Evolutionary conservation across 2,113 vertebrate genomes (phyloP).

Genomic region (Cacatua alba): DNA sequence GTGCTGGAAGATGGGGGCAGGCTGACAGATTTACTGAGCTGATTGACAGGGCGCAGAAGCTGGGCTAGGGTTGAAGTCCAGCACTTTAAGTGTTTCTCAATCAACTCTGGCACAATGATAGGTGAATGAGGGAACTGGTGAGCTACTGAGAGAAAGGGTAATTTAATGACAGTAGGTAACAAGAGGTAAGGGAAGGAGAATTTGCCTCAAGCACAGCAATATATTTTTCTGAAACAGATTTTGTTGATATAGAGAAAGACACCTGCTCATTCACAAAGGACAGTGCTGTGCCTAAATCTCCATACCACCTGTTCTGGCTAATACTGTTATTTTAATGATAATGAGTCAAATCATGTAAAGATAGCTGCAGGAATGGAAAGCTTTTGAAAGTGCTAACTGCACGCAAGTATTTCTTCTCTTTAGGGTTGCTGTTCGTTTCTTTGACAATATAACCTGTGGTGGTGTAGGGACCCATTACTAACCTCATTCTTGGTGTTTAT

Average conservation of each 20-base stretch:
- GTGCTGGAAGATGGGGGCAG: background rate
- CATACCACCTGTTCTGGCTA: background rate
- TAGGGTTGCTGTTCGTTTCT: background rate
- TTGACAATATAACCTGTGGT: background rate
- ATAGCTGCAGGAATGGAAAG: background rate
- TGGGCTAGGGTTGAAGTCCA: background rate
- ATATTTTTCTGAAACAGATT: background rate
- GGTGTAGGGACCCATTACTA: background rate
- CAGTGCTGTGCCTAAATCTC: background rate
- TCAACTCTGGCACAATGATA: background rate
- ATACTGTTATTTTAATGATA: accelerated
- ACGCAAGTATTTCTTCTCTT: background rate
- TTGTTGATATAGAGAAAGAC: background rate
- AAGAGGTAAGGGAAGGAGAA: background rate
- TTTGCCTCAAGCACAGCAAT: background rate
- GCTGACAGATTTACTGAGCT: background rate
- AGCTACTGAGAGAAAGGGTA: background rate
- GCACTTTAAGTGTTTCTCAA: background rate
- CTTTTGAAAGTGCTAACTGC: background rate
- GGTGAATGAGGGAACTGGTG: background rate
- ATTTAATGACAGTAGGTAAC: background rate
- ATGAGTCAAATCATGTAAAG: background rate
- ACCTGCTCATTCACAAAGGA: background rate
- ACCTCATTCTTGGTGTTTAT: background rate
- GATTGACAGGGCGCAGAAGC: background rate